Conservation (phyloP, 92 coral and sea anemone genomes). For the Phenganax stokvisi region DNA sequence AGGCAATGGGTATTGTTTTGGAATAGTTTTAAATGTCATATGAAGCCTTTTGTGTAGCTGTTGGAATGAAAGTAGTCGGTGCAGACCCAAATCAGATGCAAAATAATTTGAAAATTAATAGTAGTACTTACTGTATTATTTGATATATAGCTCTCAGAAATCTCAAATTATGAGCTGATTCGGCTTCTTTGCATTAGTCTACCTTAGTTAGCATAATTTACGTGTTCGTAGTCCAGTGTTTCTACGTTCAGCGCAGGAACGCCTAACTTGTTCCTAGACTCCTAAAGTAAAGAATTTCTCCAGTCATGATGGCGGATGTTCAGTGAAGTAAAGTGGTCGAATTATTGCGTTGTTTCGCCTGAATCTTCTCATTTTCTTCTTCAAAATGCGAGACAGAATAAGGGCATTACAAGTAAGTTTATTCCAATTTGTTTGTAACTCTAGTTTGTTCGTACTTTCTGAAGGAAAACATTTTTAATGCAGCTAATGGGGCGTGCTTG, state of each 20-base stretch:
- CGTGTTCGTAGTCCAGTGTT: not conserved
- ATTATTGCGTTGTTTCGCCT: slow-evolving; percentile 1
- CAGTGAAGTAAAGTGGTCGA: not conserved
- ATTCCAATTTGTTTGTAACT: not conserved
- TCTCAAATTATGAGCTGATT: too few relatives aligned
- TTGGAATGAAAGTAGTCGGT: too few relatives aligned
- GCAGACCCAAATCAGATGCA: too few relatives aligned
- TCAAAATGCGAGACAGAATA: slow-evolving; percentile 30
- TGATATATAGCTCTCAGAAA: too few relatives aligned
- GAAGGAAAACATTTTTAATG: not conserved
- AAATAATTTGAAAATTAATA: too few relatives aligned
- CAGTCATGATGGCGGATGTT: slow-evolving; percentile 32
- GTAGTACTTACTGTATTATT: too few relatives aligned
- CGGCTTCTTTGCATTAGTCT: too few relatives aligned
- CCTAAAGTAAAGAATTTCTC: not conserved
- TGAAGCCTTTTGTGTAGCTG: too few relatives aligned
- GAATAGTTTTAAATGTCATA: too few relatives aligned
- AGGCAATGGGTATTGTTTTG: not conserved
- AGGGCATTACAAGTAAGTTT: slow-evolving; percentile 28
- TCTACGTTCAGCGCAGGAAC: slow-evolving; percentile 9
- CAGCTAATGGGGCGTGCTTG: not conserved
- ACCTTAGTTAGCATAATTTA: not conserved
- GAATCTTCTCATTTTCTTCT: not conserved
- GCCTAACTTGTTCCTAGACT: slow-evolving; percentile 19
- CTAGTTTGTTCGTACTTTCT: not conserved